Evolutionary conservation across 2,888 invertebrate species (phyloP).

Genomic region (Capitulum mitella): DNA sequence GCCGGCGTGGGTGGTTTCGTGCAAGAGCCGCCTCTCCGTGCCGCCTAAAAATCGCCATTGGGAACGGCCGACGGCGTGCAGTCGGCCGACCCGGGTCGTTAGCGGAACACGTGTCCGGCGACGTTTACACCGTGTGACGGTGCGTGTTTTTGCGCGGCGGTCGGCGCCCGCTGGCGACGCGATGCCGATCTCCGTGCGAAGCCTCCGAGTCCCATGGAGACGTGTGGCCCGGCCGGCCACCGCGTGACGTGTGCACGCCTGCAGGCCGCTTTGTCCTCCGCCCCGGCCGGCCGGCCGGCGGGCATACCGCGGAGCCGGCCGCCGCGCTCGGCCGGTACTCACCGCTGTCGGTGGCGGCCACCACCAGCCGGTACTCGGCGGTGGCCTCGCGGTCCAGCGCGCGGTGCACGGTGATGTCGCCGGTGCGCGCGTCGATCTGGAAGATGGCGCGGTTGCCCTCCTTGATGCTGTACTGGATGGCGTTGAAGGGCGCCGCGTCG

Average conservation of each 20-base stretch:
- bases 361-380: constrained; percentile 71
- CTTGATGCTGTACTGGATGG: constrained; percentile 86
- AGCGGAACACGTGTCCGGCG: not conserved
- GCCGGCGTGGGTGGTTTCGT: no score
- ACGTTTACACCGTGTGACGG: not conserved
- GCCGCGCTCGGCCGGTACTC: constrained; percentile 43
- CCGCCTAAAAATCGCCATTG: no score
- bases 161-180: not conserved
- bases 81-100: no score
- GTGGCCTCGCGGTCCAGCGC: constrained; percentile 77
- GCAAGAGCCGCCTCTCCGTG: no score
- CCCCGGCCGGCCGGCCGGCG: not conserved
- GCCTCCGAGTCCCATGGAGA: not conserved
- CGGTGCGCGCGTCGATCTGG: constrained; percentile 82
- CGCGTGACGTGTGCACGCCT: not conserved
- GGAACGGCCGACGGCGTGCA: no score
- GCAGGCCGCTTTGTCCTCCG: not conserved
- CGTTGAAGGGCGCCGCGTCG: constrained; percentile 81
- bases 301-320: not conserved
- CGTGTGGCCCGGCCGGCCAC: not conserved
- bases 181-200: not conserved
- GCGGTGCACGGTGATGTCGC: constrained; percentile 75
- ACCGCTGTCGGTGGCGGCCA: constrained; percentile 93
- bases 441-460: constrained; percentile 80
- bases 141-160: not conserved